Conservation (phyloP, 1,140 invertebrate species). For the Magallana ariakensis region DNA sequence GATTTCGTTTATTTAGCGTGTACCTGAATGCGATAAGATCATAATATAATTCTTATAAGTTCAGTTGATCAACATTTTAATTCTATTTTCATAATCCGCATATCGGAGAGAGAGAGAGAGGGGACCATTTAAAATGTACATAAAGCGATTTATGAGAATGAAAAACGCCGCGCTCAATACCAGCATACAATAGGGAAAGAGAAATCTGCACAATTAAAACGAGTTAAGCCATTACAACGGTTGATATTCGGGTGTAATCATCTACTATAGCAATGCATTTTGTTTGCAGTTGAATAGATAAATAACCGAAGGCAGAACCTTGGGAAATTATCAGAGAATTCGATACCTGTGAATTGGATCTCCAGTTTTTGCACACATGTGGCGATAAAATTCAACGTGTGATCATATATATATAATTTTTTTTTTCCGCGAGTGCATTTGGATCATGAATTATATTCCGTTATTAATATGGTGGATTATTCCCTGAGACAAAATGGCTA, state of each 20-base stretch:
- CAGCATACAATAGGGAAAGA: neutral
- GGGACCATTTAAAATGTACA: conserved; percentile 10
- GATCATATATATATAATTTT: no score
- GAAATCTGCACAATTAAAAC: conserved; percentile 6
- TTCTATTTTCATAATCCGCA: conserved; percentile 25
- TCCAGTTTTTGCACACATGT: no score
- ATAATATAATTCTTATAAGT: conserved; percentile 3
- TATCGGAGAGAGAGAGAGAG: neutral
- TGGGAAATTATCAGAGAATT: neutral
- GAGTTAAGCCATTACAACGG: neutral
- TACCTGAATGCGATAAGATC: neutral
- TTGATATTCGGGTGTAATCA: neutral
- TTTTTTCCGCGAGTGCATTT: no score
- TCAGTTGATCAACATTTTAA: conserved; percentile 23
- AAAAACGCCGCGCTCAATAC: conserved; percentile 22
- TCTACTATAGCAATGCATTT: conserved; percentile 24
- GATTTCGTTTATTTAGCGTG: neutral
- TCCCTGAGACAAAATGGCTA: neutral
- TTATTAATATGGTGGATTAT: neutral
- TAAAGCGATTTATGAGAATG: conserved; percentile 25
- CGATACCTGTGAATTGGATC: neutral
- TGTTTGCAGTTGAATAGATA: conserved; percentile 27
- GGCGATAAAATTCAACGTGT: no score
- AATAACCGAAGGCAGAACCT: neutral
- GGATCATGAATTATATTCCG: no score